Conservation (phyloP, 2,888 invertebrate genomes). For the Trichopoda pennipes region DNA sequence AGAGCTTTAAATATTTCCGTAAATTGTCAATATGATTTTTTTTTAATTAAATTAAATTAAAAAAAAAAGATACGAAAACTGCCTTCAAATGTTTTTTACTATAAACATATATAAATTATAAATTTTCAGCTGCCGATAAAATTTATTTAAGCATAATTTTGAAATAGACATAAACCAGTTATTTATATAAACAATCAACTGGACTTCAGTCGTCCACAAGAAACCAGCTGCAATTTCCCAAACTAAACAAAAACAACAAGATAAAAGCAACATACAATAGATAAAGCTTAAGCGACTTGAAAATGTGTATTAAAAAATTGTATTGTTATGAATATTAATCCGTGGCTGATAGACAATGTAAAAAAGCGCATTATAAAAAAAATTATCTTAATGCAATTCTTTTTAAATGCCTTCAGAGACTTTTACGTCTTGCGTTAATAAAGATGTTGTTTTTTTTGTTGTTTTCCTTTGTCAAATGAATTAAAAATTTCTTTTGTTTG, state of each 20-base stretch:
- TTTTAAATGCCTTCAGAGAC: constrained; percentile 13
- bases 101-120: neutral
- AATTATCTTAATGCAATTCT: constrained; percentile 48
- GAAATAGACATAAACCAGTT: constrained; percentile 45
- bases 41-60: too few relatives aligned
- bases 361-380: constrained; percentile 22
- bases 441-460: neutral
- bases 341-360: constrained; percentile 33
- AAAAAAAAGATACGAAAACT: too few relatives aligned
- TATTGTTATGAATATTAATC: constrained; percentile 38
- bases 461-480: constrained; percentile 33
- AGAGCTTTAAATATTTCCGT: too few relatives aligned
- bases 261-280: constrained; percentile 1
- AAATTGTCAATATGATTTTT: too few relatives aligned
- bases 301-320: constrained; percentile 40
- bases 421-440: too few relatives aligned
- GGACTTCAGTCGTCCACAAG: constrained; percentile 12
- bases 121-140: constrained; percentile 38
- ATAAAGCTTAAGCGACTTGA: constrained; percentile 38
- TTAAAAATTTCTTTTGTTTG: constrained; percentile 37
- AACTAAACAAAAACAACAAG: neutral
- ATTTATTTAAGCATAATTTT: neutral
- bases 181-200: neutral
- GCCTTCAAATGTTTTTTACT: neutral
- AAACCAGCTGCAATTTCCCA: constrained; percentile 39